Evolutionary conservation across 1,140 invertebrate species (phyloP), one percentile per base, ranked within the genome.

Genomic region (Apis laboriosa): DNA sequence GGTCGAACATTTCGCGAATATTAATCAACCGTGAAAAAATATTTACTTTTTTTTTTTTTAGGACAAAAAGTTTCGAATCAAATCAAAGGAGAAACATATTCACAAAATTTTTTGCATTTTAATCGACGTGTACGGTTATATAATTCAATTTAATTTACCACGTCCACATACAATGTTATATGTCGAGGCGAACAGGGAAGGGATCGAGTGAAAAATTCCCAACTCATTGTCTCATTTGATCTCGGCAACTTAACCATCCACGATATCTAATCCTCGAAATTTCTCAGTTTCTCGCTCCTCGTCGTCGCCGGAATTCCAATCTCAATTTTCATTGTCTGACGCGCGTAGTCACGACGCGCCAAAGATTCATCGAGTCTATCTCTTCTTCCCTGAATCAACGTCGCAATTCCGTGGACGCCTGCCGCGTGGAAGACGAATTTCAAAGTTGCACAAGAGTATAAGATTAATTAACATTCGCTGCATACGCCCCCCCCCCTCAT

Each of bases 401-500:
- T 34, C 11, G 24, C 49, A 63, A 79, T 72, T 72, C n/a, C 9
- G 24, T 34, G 49, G 43, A 58, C 24, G 28, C 17, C 66, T 34
- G 53, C 15, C 11, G 75, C 2, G 61, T 66, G 21, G 19, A 55
- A 66, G 61, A 66, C 75, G 61, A 66, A 75, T 61, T 70, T 60
- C 64, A n/a, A 60, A 19, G 21, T 21, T 43, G 34, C 34, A 49
- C 17, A 28, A 11, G 24, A 11, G 17, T 21, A 72, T 21, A 77
- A 83, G 66, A 84, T 86, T 84, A 86, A 88, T 88, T 86, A 86
- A 67, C 70, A 56, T 80, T 64, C 60, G 34, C 11, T 60, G 63
- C 61, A 60, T 60, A 58, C 34, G 24, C 24, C 49, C 56, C 2
- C 21, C 8, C 19, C 19, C 7, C 51, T 21, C 8, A 12, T 17